Evolutionary conservation across 2,888 invertebrate species (phyloP).

Genomic region (Drosophila merina): DNA sequence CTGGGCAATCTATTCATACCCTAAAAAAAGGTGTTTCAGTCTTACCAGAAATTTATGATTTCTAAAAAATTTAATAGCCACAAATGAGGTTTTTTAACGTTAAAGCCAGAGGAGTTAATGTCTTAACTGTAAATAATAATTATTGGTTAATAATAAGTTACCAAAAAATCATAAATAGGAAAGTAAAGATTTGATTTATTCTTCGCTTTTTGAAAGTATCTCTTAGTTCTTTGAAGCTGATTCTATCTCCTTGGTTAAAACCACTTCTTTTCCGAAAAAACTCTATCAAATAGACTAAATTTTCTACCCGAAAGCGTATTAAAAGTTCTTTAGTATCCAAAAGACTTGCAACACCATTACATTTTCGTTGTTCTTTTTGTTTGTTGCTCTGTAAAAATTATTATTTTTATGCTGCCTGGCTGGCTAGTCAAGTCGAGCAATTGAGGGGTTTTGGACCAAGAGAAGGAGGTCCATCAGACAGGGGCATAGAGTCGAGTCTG

Average conservation of each 20-base stretch:
- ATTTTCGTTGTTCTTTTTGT: constrained; percentile 49
- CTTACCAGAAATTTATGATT: neutral
- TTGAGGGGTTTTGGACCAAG: neutral
- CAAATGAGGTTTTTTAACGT: too few species aligned
- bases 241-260: too few species aligned
- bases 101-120: too few species aligned
- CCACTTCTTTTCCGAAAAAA: too few species aligned
- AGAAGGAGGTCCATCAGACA: constrained; percentile 1
- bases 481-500: constrained; percentile 23
- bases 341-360: constrained; percentile 8
- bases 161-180: too few species aligned
- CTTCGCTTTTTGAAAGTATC: too few species aligned
- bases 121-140: too few species aligned
- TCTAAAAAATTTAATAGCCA: too few species aligned
- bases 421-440: constrained; percentile 44
- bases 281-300: too few species aligned
- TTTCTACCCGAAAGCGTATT: constrained; percentile 15
- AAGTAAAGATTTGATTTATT: too few species aligned
- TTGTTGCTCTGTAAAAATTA: constrained; percentile 65
- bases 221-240: too few species aligned
- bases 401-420: constrained; percentile 67
- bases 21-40: neutral
- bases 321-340: neutral
- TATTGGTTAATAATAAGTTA: too few species aligned
- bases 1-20: constrained; percentile 32